Conservation (phyloP, 2,888 invertebrate species). For the Ryuthela nishihirai region DNA sequence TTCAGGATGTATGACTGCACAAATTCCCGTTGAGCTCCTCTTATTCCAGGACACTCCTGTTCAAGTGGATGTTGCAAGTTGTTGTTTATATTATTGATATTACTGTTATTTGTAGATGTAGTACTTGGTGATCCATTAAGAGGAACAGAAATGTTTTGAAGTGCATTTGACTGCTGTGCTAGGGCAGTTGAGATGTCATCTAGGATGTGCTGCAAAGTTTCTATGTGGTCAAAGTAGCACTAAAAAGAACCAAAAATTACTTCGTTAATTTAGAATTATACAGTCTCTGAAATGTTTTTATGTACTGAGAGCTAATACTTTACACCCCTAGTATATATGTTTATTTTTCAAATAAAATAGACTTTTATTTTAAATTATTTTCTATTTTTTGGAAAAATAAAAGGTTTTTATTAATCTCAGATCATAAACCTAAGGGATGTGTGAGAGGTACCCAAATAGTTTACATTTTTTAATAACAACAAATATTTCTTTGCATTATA, state of each 20-base stretch:
- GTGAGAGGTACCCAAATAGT: no score
- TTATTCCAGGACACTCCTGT: slow-evolving; percentile 11
- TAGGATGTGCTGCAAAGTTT: slow-evolving; percentile 33
- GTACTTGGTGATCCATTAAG: slow-evolving; percentile 6
- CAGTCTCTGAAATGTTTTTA: no score
- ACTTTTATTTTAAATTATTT: no score
- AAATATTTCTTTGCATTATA: no score
- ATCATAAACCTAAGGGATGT: no score
- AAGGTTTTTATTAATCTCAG: no score
- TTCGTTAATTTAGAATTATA: no score
- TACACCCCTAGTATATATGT: no score
- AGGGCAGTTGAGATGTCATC: slow-evolving; percentile 33
- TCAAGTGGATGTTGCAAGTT: slow-evolving; percentile 5
- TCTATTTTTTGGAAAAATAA: no score
- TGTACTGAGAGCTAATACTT: no score
- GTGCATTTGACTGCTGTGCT: slow-evolving; percentile 12
- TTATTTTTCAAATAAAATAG: no score
- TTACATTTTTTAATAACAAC: no score
- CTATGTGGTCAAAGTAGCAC: slow-evolving; percentile 38
- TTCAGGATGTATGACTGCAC: slow-evolving; percentile 26
- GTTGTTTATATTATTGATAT: slow-evolving; percentile 20
- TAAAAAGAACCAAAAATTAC: slow-evolving; percentile 7
- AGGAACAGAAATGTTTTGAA: slow-evolving; percentile 17
- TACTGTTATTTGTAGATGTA: slow-evolving; percentile 11
- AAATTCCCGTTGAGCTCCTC: slow-evolving; percentile 17